Conservation (phyloP, 2,113 vertebrate species). For the Psilopsiagon aymara region DNA sequence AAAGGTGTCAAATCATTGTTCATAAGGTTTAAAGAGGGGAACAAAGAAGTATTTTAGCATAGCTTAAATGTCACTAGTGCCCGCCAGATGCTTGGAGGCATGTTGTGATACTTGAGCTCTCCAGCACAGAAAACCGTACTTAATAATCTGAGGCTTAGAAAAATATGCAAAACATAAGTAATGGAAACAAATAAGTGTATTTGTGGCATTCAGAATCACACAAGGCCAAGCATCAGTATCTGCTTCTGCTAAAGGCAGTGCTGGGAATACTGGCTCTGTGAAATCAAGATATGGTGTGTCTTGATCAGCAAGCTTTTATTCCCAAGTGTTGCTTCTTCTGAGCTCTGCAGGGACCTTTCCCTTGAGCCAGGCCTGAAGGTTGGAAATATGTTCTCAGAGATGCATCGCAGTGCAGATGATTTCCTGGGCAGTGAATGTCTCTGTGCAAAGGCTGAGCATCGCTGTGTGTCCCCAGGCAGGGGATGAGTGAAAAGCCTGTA, state of each 20-base stretch:
- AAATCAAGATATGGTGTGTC: not conserved
- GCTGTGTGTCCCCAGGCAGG: not conserved
- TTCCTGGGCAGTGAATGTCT: not conserved
- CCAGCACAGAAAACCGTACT: accelerated
- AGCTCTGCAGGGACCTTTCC: not conserved
- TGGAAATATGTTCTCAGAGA: not conserved
- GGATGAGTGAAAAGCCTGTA: not conserved
- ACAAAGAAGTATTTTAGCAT: not conserved
- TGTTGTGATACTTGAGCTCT: not conserved
- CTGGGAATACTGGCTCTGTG: not conserved
- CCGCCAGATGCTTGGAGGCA: not conserved
- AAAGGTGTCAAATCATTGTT: not conserved
- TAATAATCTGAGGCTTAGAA: not conserved
- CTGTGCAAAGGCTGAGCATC: not conserved
- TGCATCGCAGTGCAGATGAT: accelerated
- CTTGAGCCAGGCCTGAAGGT: not conserved
- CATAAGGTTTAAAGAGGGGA: not conserved
- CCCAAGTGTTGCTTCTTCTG: not conserved
- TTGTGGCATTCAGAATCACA: not conserved
- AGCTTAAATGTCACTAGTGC: not conserved
- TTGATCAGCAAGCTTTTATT: not conserved
- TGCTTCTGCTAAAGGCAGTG: not conserved
- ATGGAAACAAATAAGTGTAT: not conserved
- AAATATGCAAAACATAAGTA: not conserved
- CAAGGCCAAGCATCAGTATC: not conserved